These are phyloP conservation scores for Ornithorhynchus anatinus DNA, from an alignment of 2,113 vertebrate species.

Conservation along the genomic window DNA sequence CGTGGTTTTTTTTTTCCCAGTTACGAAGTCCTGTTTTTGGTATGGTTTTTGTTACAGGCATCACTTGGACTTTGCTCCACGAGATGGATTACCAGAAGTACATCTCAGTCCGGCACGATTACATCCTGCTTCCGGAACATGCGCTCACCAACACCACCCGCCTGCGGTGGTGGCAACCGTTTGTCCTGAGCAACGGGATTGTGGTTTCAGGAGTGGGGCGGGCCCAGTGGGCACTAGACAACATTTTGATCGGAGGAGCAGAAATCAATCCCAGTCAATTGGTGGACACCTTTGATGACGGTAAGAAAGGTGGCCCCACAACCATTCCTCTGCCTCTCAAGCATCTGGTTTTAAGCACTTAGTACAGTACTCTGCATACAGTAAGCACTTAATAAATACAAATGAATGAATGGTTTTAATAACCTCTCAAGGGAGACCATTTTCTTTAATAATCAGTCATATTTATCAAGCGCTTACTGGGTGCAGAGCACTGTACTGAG, in stretches of 20 bases:
- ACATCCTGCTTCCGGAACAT: slow-evolving; percentile 88
- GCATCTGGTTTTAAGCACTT: no score
- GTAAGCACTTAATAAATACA: no score
- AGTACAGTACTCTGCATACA: no score
- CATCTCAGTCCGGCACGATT: slow-evolving; percentile 91
- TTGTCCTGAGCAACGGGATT: slow-evolving; percentile 82
- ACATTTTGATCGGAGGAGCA: slow-evolving; percentile 93
- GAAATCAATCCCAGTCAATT: slow-evolving; percentile 97
- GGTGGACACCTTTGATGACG: slow-evolving; percentile 93
- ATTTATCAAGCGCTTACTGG: no score
- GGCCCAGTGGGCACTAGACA: slow-evolving; percentile 96
- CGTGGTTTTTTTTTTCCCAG: background rate
- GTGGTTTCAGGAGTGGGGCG: slow-evolving; percentile 85
- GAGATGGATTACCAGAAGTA: slow-evolving; percentile 99
- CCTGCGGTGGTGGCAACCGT: slow-evolving; percentile 98
- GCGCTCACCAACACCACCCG: slow-evolving; percentile 92
- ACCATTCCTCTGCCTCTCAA: no score
- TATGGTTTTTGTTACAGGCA: slow-evolving; percentile 72
- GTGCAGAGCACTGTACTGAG: no score
- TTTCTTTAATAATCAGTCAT: no score
- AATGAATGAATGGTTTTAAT: no score
- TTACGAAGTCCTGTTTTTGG: background rate
- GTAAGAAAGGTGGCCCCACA: slow-evolving; percentile 66
- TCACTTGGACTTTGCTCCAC: slow-evolving; percentile 94
- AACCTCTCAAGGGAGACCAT: no score